These are phyloP conservation scores for Glareola pratincola DNA, from an alignment of 2,113 vertebrate species.

Conservation along the genomic window DNA sequence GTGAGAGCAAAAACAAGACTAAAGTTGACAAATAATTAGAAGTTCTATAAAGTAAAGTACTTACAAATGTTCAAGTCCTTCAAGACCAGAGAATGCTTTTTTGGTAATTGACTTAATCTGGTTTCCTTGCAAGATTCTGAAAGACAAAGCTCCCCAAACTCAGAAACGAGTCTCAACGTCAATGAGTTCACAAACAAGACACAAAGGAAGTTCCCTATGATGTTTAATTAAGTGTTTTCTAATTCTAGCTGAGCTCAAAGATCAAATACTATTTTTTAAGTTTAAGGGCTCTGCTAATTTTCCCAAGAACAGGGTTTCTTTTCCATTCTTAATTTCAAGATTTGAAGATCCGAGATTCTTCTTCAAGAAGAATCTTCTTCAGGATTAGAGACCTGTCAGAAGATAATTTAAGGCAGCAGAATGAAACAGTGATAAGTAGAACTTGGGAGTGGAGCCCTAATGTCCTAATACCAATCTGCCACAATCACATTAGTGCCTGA, in stretches of 20 bases:
- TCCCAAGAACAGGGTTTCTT: not conserved
- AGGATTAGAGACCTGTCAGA: not conserved
- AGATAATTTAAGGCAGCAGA: not conserved
- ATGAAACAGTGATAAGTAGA: not conserved
- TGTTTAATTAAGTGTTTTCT: not conserved
- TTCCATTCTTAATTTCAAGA: not conserved
- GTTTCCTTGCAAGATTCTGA: conserved; percentile 83
- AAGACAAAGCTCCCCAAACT: conserved; percentile 49
- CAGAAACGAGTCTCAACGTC: not conserved
- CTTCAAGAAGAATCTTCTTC: no score
- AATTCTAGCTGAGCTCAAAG: not conserved
- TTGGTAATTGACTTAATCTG: conserved; percentile 82
- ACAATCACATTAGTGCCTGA: not conserved
- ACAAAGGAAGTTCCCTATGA: not conserved
- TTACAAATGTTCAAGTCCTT: conserved; percentile 81
- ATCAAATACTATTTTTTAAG: not conserved
- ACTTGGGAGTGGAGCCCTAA: not conserved
- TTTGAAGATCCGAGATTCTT: not conserved
- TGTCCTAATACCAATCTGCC: not conserved
- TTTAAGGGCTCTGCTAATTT: not conserved
- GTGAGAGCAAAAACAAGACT: not conserved
- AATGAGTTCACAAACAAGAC: not conserved
- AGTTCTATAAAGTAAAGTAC: conserved; percentile 53
- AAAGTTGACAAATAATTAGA: not conserved
- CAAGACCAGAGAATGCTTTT: conserved; percentile 80